A percentile compares a stretch with the other conserved stretches of the same genome.
Evolutionary conservation across 2,113 vertebrate genomes (phyloP).

Genomic region (Xenus cinereus): DNA sequence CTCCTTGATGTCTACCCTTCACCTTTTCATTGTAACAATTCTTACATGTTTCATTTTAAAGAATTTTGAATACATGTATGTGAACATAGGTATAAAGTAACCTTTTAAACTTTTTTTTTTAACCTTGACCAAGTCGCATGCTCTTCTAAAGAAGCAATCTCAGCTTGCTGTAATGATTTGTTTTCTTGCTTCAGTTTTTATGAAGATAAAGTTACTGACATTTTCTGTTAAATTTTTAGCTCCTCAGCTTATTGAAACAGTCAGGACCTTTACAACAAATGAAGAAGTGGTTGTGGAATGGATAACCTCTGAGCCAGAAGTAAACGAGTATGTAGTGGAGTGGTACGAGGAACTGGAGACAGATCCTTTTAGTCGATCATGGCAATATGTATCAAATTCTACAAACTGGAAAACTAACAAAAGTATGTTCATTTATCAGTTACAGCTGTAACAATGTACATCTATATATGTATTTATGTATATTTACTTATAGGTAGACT

Average conservation of each 20-base stretch:
- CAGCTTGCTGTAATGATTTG: not conserved
- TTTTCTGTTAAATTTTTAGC: slow-evolving; percentile 47
- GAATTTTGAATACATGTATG: not conserved
- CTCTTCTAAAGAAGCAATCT: not conserved
- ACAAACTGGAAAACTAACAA: slow-evolving; percentile 59
- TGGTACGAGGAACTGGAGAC: slow-evolving; percentile 64
- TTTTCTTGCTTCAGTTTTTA: not conserved
- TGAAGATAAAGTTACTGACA: not conserved
- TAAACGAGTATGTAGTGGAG: slow-evolving; percentile 67
- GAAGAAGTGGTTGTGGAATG: slow-evolving; percentile 68
- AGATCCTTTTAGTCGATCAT: slow-evolving; percentile 28
- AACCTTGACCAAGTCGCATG: not conserved
- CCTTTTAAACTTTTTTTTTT: not conserved
- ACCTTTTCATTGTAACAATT: not conserved
- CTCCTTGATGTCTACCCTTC: rapidly evolving
- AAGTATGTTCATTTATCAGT: slow-evolving; percentile 59
- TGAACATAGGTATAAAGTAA: not conserved
- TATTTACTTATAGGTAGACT: not conserved
- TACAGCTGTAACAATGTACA: not conserved
- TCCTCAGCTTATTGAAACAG: not conserved
- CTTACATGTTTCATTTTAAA: not conserved
- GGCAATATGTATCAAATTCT: slow-evolving; percentile 64
- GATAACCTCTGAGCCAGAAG: not conserved
- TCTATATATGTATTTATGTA: not conserved
- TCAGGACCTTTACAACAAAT: not conserved